These are phyloP conservation scores for Drosophila kanapiae DNA, from an alignment of 1,140 invertebrate species.

Conservation along the genomic window DNA sequence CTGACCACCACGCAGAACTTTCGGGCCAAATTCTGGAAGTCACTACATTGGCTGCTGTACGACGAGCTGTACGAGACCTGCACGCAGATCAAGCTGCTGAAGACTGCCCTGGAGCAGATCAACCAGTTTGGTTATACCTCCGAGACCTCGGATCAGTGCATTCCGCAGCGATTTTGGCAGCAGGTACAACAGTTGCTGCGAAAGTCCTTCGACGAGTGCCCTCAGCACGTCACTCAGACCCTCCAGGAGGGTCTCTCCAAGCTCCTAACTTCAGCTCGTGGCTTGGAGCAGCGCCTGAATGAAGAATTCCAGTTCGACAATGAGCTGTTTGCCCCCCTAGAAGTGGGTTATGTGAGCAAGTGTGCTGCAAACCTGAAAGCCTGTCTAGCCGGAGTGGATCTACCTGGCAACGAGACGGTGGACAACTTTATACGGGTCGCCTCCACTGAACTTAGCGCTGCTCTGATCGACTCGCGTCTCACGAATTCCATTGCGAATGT, in stretches of 20 bases:
- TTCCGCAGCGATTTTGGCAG: conserved; percentile 76
- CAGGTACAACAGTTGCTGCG: conserved; percentile 66
- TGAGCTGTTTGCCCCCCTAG: conserved; percentile 72
- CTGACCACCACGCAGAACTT: conserved; percentile 91
- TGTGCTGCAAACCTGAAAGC: conserved; percentile 81
- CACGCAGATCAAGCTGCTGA: conserved; percentile 88
- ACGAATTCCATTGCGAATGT: conserved; percentile 90
- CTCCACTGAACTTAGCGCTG: conserved; percentile 90
- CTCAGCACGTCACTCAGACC: conserved; percentile 85
- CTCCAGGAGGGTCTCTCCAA: conserved; percentile 86
- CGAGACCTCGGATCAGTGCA: conserved; percentile 62
- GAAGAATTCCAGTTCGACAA: conserved; percentile 76
- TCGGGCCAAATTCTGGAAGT: conserved; percentile 91
- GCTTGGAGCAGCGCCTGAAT: conserved; percentile 74
- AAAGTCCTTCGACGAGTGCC: conserved; percentile 75
- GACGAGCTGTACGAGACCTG: conserved; percentile 89
- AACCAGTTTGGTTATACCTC: conserved; percentile 73
- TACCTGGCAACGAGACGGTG: conserved; percentile 80
- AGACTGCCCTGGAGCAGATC: conserved; percentile 72
- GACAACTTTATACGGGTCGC: conserved; percentile 80
- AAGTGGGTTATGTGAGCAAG: conserved; percentile 82
- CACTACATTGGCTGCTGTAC: conserved; percentile 92
- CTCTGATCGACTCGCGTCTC: conserved; percentile 90
- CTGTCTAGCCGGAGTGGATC: conserved; percentile 70
- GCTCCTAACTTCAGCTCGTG: conserved; percentile 76